Base-by-base conservation (phyloP, 1,140 invertebrate genomes). In the Callitettix versicolor region DNA sequence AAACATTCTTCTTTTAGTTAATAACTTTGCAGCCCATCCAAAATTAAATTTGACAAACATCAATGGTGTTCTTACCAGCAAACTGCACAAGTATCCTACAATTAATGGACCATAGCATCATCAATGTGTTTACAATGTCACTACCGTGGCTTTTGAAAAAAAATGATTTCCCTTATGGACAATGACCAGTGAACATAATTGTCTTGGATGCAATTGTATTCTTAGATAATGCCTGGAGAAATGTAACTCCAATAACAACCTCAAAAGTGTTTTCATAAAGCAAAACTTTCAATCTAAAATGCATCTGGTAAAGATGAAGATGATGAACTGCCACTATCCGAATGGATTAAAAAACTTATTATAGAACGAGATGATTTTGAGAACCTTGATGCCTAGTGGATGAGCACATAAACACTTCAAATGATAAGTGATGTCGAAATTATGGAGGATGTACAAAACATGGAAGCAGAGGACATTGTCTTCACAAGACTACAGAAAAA, bases 1-100 rank as follows among this genome's bases (percentile, higher is more conserved):
- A 17, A 51, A 20, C 7, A 34, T 51, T 33, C n/a, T 51, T 5
- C 36, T 51, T 20, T 26, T 51, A 6, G 48, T 51, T 51, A 26
- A 51, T 20, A 21, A 34, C 15, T 51, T 22, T 17, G 7, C 36
- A 12, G 48, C 48, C 3, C 48, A 51, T 17, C 30, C 30, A 36
- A 34, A 36, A 18, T 15, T 38, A 34, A 51, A 51, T 18, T 34
- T 51, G 11, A n/a, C 22, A 5, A 51, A 51, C 20, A 51, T 51
- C 17, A 34, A 51, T 18, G 12, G 30, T 36, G 5, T 51, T 51
- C 30, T 20, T 51, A 18, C 48, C 48, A 1, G 48, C 30, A 17
- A 33, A 50, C 15, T 44, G 42, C 12, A 44, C 42, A 18, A 44
- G 42, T 12, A 21, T 44, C 22, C 22, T 22, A 12, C 22, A 3